Conservation (phyloP, 2,797 vertebrate genomes). For the Setipinna tenuifilis region DNA sequence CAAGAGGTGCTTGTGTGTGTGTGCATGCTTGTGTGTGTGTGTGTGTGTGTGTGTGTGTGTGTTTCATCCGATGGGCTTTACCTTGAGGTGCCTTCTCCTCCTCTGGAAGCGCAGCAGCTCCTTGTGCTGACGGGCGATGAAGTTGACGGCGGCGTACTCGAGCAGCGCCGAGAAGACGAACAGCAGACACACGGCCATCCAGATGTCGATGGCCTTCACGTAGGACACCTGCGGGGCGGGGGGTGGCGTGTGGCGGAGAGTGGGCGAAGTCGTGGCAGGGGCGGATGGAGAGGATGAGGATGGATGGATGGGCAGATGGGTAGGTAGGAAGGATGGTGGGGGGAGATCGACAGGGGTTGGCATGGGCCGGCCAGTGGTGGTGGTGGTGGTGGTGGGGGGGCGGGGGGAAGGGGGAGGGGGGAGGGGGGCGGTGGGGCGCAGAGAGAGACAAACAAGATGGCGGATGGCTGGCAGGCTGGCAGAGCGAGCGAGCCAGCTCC, state of each 20-base stretch:
- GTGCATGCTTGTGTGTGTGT: neutral
- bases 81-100: slow-evolving; percentile 95
- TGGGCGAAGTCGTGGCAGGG: neutral
- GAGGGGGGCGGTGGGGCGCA: neutral
- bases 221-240: slow-evolving; percentile 86
- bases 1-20: neutral
- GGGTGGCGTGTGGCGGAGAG: neutral
- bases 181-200: slow-evolving; percentile 98
- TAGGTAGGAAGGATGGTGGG: neutral
- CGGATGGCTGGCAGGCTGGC: neutral
- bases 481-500: slow-evolving; percentile 25
- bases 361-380: neutral
- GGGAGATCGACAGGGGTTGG: slow-evolving; percentile 20
- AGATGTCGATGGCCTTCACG: slow-evolving; percentile 98
- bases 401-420: neutral
- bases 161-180: slow-evolving; percentile 97
- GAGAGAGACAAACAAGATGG: slow-evolving; percentile 14
- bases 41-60: neutral
- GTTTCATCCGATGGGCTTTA: slow-evolving; percentile 60
- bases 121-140: slow-evolving; percentile 98
- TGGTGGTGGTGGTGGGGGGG: no score
- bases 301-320: neutral
- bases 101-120: slow-evolving; percentile 96
- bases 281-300: neutral
- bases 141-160: slow-evolving; percentile 97